Percentiles rank a stretch among this genome's conserved stretches.
These are phyloP conservation scores for Junonia oenone DNA, from an alignment of 2,888 invertebrate genomes.

Conservation along the genomic window DNA sequence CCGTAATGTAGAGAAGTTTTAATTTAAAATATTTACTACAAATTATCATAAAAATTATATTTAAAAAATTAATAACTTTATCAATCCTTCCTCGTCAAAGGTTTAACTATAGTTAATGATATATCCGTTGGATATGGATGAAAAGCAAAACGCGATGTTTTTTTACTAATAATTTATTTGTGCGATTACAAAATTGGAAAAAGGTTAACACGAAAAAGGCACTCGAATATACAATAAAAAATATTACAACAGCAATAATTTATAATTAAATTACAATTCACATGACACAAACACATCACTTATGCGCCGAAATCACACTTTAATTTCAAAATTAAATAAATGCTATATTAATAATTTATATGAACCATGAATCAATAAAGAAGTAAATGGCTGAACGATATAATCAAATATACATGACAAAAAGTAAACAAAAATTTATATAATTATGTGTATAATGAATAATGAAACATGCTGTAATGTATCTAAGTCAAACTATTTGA, in stretches of 20 bases:
- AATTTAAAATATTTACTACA: too few relatives aligned
- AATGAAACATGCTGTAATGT: not conserved
- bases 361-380: not conserved
- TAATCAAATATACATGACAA: not conserved
- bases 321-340: too few relatives aligned
- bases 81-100: too few relatives aligned
- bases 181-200: constrained; percentile 30
- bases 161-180: constrained; percentile 29
- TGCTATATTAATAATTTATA: not conserved
- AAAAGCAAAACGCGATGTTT: too few relatives aligned
- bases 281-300: not conserved
- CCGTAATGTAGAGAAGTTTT: too few relatives aligned
- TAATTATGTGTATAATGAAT: not conserved
- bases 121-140: too few relatives aligned
- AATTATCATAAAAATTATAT: too few relatives aligned
- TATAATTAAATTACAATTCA: not conserved
- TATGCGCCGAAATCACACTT: not conserved
- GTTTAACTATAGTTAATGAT: too few relatives aligned
- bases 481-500: not conserved
- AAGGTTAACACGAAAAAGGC: too few relatives aligned
- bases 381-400: not conserved
- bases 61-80: too few relatives aligned
- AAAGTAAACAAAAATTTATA: not conserved
- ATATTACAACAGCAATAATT: constrained; percentile 14
- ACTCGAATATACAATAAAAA: constrained; percentile 24